A percentile compares a stretch with the other conserved stretches of the same genome.
These are phyloP conservation scores for Drosophila watanabei DNA, from an alignment of 1,140 invertebrate genomes.

Conservation along the genomic window DNA sequence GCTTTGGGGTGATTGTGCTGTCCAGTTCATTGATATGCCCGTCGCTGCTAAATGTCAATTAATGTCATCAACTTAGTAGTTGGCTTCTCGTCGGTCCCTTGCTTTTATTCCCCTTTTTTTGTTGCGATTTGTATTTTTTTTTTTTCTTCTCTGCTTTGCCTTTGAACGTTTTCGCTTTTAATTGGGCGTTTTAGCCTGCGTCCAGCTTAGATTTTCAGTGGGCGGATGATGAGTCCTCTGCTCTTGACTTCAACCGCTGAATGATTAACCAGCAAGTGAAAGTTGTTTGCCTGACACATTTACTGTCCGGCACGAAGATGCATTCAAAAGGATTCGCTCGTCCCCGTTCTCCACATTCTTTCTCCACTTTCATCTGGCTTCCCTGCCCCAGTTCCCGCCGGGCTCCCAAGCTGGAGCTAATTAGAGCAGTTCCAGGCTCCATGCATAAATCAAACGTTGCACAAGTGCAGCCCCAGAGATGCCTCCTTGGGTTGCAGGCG, in stretches of 20 bases:
- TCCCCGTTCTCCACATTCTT: conserved; percentile 14
- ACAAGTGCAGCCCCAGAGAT: conserved; percentile 58
- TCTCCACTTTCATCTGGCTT: conserved; percentile 34
- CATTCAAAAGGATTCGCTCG: conserved; percentile 41
- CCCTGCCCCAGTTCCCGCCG: conserved; percentile 34
- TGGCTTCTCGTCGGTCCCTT: conserved; percentile 37
- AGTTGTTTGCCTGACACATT: conserved; percentile 83
- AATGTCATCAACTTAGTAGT: conserved; percentile 77
- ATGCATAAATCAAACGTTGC: conserved; percentile 72
- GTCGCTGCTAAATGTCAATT: conserved; percentile 83
- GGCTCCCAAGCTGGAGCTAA: conserved; percentile 50
- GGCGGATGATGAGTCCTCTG: conserved; percentile 30
- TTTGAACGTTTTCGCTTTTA: conserved; percentile 81
- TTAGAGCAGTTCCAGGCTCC: conserved; percentile 65
- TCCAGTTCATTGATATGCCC: conserved; percentile 80
- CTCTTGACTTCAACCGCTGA: conserved; percentile 71
- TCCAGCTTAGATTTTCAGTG: conserved; percentile 57
- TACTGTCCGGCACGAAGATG: conserved; percentile 30
- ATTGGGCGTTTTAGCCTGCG: conserved; percentile 62
- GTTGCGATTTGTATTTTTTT: conserved; percentile 6
- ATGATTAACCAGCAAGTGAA: conserved; percentile 60
- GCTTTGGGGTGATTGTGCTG: conserved; percentile 79
- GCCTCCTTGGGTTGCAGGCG: conserved; percentile 52
- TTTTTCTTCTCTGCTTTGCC: conserved; percentile 15
- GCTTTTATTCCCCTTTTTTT: conserved; percentile 33